phyloP scores from a whole-genome alignment of 1,140 invertebrate genomes.

The Pseudomyrmex pallidus region DNA sequence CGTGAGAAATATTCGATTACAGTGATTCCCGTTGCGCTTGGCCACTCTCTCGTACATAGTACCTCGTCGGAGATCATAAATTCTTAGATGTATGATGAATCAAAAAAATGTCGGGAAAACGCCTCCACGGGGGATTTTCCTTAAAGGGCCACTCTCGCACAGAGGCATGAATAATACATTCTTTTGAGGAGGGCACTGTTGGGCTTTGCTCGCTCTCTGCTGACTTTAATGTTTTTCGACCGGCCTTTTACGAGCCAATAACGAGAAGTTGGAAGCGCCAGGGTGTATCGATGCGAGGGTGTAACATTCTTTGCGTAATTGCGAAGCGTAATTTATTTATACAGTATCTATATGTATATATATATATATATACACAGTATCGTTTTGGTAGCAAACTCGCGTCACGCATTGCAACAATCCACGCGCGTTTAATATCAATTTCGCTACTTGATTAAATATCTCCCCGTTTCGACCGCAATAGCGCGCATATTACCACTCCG shows the following conservation, averaged over 20 bases:
- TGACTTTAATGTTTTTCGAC: conserved; percentile 57
- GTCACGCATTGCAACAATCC: background rate
- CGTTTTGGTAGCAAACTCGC: background rate
- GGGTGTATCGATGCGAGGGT: background rate
- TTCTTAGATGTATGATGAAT: conserved; percentile 44
- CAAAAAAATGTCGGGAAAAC: conserved; percentile 28
- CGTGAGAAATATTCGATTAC: conserved; percentile 14
- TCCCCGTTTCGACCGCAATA: background rate
- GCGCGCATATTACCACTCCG: conserved; percentile 3
- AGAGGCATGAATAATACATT: conserved; percentile 57
- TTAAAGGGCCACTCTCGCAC: conserved; percentile 8
- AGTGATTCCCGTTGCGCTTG: background rate
- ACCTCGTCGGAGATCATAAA: conserved; percentile 33
- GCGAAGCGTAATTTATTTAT: conserved; percentile 43
- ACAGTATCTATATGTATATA: no score
- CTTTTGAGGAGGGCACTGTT: conserved; percentile 17
- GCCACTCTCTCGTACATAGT: no score
- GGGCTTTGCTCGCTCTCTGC: conserved; percentile 43
- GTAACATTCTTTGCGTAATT: conserved; percentile 39
- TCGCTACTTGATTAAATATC: conserved; percentile 41
- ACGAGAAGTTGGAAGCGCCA: conserved; percentile 25
- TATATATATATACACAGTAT: background rate
- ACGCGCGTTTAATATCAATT: conserved; percentile 44
- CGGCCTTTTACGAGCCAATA: conserved; percentile 50
- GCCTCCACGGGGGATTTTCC: conserved; percentile 17